Percentiles rank a stretch among this genome's conserved stretches.
These are phyloP conservation scores for Florisuga fusca DNA, from an alignment of 2,797 vertebrate species.

Conservation along the genomic window DNA sequence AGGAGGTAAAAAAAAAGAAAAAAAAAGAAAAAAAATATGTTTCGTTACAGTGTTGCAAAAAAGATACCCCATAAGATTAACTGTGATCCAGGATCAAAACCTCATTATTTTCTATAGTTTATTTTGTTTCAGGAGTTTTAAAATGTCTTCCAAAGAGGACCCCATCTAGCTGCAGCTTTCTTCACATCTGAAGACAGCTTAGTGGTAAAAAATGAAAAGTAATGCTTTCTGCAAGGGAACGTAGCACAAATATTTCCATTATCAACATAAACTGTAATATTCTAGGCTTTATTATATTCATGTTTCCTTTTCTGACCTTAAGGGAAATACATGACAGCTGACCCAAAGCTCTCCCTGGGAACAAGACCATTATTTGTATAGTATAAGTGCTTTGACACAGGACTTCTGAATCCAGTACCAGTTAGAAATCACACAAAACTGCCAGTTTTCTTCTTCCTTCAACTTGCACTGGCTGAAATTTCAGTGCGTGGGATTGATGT, in stretches of 20 bases:
- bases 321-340: slow-evolving; percentile 9
- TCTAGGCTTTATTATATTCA: background rate
- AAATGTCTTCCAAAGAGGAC: slow-evolving; percentile 27
- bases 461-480: background rate
- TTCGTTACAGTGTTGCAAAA: slow-evolving; percentile 34
- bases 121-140: slow-evolving; percentile 35
- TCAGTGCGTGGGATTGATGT: background rate
- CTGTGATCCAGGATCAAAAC: slow-evolving; percentile 36
- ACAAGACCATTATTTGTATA: background rate
- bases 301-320: background rate
- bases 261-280: background rate
- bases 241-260: slow-evolving; percentile 25
- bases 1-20: background rate
- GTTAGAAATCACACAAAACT: background rate
- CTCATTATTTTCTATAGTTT: slow-evolving; percentile 18
- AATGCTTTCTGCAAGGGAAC: slow-evolving; percentile 8
- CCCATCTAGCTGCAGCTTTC: slow-evolving; percentile 22
- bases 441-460: background rate
- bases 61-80: slow-evolving; percentile 3
- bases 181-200: slow-evolving; percentile 5
- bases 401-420: background rate
- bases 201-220: slow-evolving; percentile 16
- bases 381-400: background rate
- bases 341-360: background rate
- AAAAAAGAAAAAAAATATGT: background rate